A percentile compares a stretch with the other conserved stretches of the same genome.
Evolutionary conservation across 2,113 vertebrate genomes (phyloP).

Genomic region (Colistium nudipinnis): DNA sequence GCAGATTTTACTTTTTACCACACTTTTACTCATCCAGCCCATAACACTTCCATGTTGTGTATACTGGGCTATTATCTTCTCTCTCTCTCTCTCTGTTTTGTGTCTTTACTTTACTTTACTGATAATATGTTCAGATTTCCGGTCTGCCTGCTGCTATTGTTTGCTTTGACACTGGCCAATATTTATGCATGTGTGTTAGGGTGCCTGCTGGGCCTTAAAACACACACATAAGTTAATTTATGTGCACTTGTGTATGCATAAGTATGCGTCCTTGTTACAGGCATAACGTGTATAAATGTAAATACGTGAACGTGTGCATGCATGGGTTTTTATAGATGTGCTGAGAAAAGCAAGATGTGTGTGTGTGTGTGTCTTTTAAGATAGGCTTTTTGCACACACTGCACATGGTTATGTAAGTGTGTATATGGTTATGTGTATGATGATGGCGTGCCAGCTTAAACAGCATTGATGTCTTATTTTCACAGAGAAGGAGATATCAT

Average conservation of each 20-base stretch:
- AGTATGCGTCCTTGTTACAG: background rate
- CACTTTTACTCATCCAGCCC: background rate
- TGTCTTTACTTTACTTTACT: slow-evolving; percentile 16
- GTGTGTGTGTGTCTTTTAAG: background rate
- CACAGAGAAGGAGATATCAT: background rate
- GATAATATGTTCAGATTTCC: slow-evolving; percentile 1
- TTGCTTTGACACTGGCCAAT: slow-evolving; percentile 9
- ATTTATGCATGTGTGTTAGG: background rate
- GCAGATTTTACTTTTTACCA: too few relatives aligned
- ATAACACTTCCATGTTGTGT: background rate
- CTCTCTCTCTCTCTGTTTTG: slow-evolving; percentile 7
- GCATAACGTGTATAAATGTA: background rate
- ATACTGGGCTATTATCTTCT: background rate
- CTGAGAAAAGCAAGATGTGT: slow-evolving; percentile 11
- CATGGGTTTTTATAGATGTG: background rate
- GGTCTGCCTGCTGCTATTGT: slow-evolving; percentile 6
- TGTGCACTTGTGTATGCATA: background rate
- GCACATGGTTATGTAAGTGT: slow-evolving; percentile 1
- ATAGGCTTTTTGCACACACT: slow-evolving; percentile 10
- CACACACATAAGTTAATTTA: background rate
- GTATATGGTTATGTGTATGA: background rate
- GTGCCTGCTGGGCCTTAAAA: background rate
- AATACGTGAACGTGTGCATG: background rate
- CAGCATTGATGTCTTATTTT: slow-evolving; percentile 15
- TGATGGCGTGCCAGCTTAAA: slow-evolving; percentile 7